Conservation (phyloP, 2,113 vertebrate genomes). For the Gasterosteus nipponicus region DNA sequence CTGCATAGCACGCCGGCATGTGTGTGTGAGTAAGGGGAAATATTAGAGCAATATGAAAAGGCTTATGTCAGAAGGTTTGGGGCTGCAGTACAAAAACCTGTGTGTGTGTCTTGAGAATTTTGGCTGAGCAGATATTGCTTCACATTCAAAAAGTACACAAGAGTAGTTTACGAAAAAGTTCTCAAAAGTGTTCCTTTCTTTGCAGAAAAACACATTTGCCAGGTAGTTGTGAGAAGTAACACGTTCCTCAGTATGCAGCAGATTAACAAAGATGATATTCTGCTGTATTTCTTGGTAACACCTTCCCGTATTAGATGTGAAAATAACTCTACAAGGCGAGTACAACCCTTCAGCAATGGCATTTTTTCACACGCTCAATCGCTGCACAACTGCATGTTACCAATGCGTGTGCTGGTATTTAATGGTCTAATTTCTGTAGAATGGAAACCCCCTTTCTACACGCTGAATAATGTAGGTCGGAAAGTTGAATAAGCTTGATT, state of each 20-base stretch:
- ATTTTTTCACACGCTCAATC: conserved; percentile 18
- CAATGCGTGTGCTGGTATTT: conserved; percentile 30
- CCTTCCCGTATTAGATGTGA: neutral
- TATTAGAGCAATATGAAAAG: conserved; percentile 59
- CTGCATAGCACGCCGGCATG: conserved; percentile 38
- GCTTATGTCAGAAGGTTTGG: conserved; percentile 47
- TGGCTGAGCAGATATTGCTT: neutral
- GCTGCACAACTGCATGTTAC: conserved; percentile 12
- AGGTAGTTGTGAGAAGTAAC: neutral
- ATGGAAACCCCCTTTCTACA: conserved; percentile 13
- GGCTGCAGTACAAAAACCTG: conserved; percentile 24
- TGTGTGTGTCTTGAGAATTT: conserved; percentile 15
- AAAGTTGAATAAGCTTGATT: conserved; percentile 39
- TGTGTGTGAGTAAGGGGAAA: conserved; percentile 41
- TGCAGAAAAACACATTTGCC: neutral
- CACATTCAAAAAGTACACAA: neutral
- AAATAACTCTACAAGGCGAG: conserved; percentile 7
- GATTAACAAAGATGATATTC: conserved; percentile 18
- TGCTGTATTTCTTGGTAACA: conserved; percentile 28
- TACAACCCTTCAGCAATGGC: neutral
- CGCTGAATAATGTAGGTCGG: conserved; percentile 36
- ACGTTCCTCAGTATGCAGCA: neutral
- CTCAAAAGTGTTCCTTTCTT: neutral
- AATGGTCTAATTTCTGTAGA: conserved; percentile 29
- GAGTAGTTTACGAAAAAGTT: neutral